Evolutionary conservation across 2,888 invertebrate genomes (phyloP).

Genomic region (Lepidocyrtinus sp.): DNA sequence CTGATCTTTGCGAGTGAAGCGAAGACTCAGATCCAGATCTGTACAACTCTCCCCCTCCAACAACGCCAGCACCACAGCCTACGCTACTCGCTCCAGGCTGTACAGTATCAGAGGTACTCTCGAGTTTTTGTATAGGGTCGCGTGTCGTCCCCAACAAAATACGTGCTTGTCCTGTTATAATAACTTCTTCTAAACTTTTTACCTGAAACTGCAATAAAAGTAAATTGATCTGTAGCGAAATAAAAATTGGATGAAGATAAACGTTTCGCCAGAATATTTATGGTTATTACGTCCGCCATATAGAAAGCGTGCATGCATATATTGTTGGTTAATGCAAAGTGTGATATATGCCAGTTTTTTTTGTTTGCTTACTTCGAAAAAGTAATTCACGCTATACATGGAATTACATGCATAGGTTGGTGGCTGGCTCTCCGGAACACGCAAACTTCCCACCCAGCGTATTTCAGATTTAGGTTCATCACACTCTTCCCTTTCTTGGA

Average conservation of each 20-base stretch:
- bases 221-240: constrained; percentile 10
- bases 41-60: constrained; percentile 34
- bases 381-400: constrained; percentile 53
- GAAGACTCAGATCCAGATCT: constrained; percentile 54
- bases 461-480: constrained; percentile 51
- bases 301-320: too few species aligned
- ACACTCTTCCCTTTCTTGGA: constrained; percentile 41
- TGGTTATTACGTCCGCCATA: too few species aligned
- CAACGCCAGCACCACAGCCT: neutral
- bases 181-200: constrained; percentile 43
- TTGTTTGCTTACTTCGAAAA: constrained; percentile 45
- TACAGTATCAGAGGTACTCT: neutral
- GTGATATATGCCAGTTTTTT: too few species aligned
- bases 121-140: constrained; percentile 32
- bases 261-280: too few species aligned
- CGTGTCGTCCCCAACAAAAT: constrained; percentile 55
- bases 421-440: constrained; percentile 46
- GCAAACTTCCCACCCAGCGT: constrained; percentile 36
- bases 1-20: constrained; percentile 53
- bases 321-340: too few species aligned
- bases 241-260: constrained; percentile 5
- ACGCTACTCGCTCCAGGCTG: too few species aligned
- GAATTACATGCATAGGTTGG: constrained; percentile 50
- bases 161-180: constrained; percentile 42
- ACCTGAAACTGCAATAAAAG: constrained; percentile 43